phyloP scores from a whole-genome alignment of 2,113 vertebrate species.

The Poecilia latipinna region DNA sequence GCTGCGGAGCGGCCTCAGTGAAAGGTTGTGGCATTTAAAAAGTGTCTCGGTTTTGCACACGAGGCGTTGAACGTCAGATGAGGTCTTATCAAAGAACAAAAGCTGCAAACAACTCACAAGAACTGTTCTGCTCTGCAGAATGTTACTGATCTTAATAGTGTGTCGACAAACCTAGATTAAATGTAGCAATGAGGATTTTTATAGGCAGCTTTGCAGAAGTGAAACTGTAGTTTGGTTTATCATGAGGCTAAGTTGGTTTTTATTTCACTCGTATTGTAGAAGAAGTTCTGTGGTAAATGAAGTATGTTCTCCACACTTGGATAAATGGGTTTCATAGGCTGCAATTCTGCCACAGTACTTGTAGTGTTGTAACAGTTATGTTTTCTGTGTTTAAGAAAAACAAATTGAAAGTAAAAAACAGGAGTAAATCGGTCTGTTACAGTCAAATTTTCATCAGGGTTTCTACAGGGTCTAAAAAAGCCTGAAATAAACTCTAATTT shows the following conservation, averaged over 20 bases:
- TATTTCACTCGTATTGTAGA: neutral
- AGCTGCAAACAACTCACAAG: conserved; percentile 4
- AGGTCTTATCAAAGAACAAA: conserved; percentile 13
- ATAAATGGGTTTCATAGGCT: neutral
- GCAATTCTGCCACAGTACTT: neutral
- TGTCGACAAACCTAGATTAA: conserved; percentile 24
- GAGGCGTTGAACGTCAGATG: neutral
- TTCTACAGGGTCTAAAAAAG: too few species aligned
- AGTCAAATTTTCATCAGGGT: too few species aligned
- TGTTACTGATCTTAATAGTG: conserved; percentile 24
- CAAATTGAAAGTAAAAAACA: neutral
- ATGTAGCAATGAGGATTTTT: conserved; percentile 16
- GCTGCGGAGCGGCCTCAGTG: neutral
- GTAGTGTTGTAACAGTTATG: neutral
- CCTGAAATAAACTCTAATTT: too few species aligned
- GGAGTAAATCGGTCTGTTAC: too few species aligned
- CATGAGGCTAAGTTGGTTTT: neutral
- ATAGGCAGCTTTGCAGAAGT: neutral
- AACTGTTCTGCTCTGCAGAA: conserved; percentile 23
- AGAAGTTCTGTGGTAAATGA: neutral
- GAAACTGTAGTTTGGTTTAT: neutral
- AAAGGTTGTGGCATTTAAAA: conserved; percentile 42
- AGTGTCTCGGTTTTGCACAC: neutral
- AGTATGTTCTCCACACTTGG: too few species aligned
- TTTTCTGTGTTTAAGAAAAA: neutral